Evolutionary conservation across 1,140 invertebrate genomes (phyloP).

Genomic region (Drosophila yakuba): DNA sequence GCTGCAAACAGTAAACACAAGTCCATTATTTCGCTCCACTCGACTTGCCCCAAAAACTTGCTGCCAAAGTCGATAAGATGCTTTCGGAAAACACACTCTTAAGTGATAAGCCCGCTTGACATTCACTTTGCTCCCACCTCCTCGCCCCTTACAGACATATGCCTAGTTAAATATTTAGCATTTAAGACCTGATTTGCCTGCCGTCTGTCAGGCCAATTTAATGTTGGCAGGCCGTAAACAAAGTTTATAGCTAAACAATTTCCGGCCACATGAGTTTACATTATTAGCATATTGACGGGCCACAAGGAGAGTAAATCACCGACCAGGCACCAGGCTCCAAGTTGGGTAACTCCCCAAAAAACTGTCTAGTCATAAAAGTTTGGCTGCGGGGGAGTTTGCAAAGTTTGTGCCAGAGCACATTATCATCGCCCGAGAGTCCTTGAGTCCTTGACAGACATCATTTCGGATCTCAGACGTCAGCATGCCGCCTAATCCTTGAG

Average conservation of each 20-base stretch:
- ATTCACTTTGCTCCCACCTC: slow-evolving; percentile 15
- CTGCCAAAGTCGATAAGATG: slow-evolving; percentile 30
- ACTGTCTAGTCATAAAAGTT: slow-evolving; percentile 79
- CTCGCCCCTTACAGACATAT: slow-evolving; percentile 14
- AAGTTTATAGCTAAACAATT: slow-evolving; percentile 79
- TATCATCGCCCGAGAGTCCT: slow-evolving; percentile 60
- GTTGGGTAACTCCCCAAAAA: slow-evolving; percentile 40
- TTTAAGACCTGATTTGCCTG: slow-evolving; percentile 27
- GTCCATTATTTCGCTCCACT: not conserved
- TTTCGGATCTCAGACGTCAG: slow-evolving; percentile 55
- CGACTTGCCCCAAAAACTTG: slow-evolving; percentile 15
- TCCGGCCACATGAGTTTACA: slow-evolving; percentile 69
- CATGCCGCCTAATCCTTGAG: slow-evolving; percentile 47
- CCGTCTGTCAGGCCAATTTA: slow-evolving; percentile 34
- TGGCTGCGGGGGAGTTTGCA: slow-evolving; percentile 33
- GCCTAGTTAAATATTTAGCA: slow-evolving; percentile 54
- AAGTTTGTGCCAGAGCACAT: slow-evolving; percentile 70
- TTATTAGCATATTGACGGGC: slow-evolving; percentile 77
- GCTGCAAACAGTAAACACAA: not conserved
- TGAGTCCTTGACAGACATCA: slow-evolving; percentile 55
- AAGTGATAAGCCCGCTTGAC: slow-evolving; percentile 41
- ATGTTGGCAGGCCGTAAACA: slow-evolving; percentile 62
- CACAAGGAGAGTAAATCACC: slow-evolving; percentile 46
- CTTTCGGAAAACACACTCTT: slow-evolving; percentile 25
- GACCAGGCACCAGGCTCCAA: too few species aligned